A percentile compares a stretch with the other conserved stretches of the same genome.
phyloP scores from a whole-genome alignment of 2,113 vertebrate species.

The Malurus cyaneus region DNA sequence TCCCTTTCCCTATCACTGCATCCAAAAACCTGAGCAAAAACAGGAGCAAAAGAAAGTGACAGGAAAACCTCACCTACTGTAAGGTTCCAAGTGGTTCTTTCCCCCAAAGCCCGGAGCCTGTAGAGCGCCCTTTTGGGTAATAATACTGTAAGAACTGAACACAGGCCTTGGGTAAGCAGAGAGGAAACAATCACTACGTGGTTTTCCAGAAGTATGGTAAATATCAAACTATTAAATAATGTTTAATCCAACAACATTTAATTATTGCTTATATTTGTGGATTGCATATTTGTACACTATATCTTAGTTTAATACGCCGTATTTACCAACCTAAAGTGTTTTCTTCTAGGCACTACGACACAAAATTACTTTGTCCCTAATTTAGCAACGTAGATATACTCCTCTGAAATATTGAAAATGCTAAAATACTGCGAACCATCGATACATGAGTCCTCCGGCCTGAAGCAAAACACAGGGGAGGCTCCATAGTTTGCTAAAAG shows the following conservation, averaged over 20 bases:
- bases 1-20: not conserved
- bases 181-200: not conserved
- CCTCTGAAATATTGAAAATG: slow-evolving; percentile 97
- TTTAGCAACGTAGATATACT: slow-evolving; percentile 63
- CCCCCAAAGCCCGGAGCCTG: slow-evolving; percentile 89
- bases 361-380: not conserved
- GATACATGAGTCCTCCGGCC: slow-evolving; percentile 96
- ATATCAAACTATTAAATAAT: not conserved
- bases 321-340: not conserved
- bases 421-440: slow-evolving; percentile 94
- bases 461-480: slow-evolving; percentile 50
- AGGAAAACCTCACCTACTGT: slow-evolving; percentile 88
- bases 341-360: not conserved
- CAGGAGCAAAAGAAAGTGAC: not conserved
- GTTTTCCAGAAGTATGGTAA: not conserved
- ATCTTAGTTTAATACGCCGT: not conserved
- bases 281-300: not conserved
- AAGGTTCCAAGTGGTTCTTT: slow-evolving; percentile 94
- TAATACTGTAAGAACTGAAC: slow-evolving; percentile 98
- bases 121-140: slow-evolving; percentile 97
- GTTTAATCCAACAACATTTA: not conserved
- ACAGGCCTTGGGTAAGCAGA: slow-evolving; percentile 80
- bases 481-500: not conserved
- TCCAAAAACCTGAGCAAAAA: not conserved
- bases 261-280: not conserved